Evolutionary conservation across 2,888 invertebrate species (phyloP).

Genomic region (Melinopterus prodromus): DNA sequence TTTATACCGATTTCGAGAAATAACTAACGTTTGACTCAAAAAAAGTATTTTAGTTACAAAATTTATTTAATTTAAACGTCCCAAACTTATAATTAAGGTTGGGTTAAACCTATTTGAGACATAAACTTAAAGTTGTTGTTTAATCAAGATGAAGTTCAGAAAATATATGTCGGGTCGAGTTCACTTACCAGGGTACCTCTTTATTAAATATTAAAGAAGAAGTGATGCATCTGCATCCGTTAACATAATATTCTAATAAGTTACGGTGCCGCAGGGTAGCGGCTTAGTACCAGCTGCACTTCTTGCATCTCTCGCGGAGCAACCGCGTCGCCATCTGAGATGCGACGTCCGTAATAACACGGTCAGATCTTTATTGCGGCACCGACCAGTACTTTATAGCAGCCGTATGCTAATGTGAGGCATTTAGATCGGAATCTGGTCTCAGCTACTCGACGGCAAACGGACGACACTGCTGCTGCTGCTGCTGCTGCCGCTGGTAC

Average conservation of each 20-base stretch:
- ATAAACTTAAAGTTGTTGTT: background rate
- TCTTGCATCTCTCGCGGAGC: conserved; percentile 36
- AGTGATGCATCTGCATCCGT: conserved; percentile 53
- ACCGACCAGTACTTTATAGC: conserved; percentile 53
- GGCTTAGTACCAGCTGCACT: conserved; percentile 43
- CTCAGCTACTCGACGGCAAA: conserved; percentile 51
- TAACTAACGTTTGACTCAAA: too few species aligned
- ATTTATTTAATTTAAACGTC: too few species aligned
- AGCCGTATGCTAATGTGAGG: conserved; percentile 60
- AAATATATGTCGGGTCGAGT: conserved; percentile 27
- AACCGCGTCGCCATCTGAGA: conserved; percentile 50
- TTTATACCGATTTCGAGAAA: too few species aligned
- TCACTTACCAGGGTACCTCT: conserved; percentile 19
- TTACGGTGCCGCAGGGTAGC: conserved; percentile 47
- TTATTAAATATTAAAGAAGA: conserved; percentile 49
- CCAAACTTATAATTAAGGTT: too few species aligned
- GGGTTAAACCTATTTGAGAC: too few species aligned
- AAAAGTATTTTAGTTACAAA: too few species aligned
- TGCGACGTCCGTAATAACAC: conserved; percentile 50
- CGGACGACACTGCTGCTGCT: conserved; percentile 29
- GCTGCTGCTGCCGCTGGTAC: conserved; percentile 6
- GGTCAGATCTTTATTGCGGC: conserved; percentile 49
- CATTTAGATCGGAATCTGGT: conserved; percentile 62
- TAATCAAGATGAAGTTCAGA: conserved; percentile 24
- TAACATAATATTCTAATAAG: conserved; percentile 57